Conservation (phyloP, 2,797 vertebrate species). For the Gadopsis marmoratus region DNA sequence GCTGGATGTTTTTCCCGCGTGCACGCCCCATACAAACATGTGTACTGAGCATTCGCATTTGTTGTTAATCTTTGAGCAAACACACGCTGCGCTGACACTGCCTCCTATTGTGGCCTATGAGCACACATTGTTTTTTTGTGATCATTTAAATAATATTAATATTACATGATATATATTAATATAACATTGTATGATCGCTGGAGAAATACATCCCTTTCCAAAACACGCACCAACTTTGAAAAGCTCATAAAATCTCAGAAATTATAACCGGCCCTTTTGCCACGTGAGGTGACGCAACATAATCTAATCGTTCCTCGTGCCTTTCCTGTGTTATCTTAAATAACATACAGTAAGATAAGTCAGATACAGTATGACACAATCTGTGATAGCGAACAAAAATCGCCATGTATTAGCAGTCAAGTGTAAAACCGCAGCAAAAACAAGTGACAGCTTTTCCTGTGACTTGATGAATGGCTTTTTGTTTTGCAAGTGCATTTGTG, state of each 20-base stretch:
- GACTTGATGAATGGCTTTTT: constrained; percentile 52
- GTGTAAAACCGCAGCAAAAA: constrained; percentile 21
- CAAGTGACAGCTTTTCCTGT: constrained; percentile 26
- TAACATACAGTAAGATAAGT: not conserved
- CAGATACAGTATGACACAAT: not conserved
- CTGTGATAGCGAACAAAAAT: not conserved
- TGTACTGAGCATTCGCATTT: constrained; percentile 21
- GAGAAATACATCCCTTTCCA: constrained; percentile 24
- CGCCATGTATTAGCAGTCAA: too few relatives aligned
- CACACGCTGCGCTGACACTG: constrained; percentile 1
- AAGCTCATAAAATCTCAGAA: constrained; percentile 20
- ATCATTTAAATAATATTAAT: constrained; percentile 10
- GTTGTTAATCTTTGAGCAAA: constrained; percentile 43
- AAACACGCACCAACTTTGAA: constrained; percentile 6
- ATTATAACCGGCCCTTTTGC: not conserved
- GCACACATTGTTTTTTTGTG: constrained; percentile 10
- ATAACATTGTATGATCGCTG: constrained; percentile 4
- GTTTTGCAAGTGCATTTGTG: constrained; percentile 42
- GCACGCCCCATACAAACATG: constrained; percentile 56
- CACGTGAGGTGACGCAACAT: not conserved
- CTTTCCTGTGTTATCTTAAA: constrained; percentile 5
- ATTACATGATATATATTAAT: too few relatives aligned
- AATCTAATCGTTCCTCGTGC: not conserved
- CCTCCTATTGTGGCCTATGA: constrained; percentile 17
- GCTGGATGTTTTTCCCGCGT: constrained; percentile 50